These are phyloP conservation scores for Pampus argenteus DNA, from an alignment of 2,797 vertebrate species.

Conservation along the genomic window DNA sequence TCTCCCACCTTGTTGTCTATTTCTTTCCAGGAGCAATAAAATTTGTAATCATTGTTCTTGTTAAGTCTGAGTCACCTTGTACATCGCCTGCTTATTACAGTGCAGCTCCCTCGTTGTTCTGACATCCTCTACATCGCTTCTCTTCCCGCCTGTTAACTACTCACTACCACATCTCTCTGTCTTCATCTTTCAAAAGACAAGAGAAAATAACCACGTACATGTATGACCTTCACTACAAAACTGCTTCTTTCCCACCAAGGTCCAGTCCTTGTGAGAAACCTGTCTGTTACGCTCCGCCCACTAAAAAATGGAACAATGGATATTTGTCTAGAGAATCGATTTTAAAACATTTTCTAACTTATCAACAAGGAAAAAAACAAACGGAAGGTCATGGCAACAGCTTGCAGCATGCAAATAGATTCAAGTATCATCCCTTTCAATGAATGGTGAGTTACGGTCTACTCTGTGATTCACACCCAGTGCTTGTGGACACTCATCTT, in stretches of 20 bases:
- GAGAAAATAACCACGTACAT: no score
- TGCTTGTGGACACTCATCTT: not conserved
- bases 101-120: not conserved
- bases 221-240: not conserved
- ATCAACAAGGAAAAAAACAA: not conserved
- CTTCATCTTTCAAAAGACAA: not conserved
- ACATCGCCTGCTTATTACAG: not conserved
- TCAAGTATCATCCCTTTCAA: not conserved
- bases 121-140: not conserved
- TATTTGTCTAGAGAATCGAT: not conserved
- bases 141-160: not conserved
- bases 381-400: not conserved
- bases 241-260: not conserved
- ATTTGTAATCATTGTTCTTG: not conserved
- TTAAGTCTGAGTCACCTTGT: not conserved
- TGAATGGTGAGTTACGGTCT: not conserved
- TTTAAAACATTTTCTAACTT: not conserved
- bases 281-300: not conserved
- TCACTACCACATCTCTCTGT: not conserved
- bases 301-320: not conserved
- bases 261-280: not conserved
- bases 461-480: not conserved
- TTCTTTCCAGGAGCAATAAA: not conserved
- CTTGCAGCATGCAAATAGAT: no score
- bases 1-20: not conserved